Evolutionary conservation across 2,888 invertebrate genomes (phyloP), one percentile per base, ranked within the genome.

Genomic region (Mesorhabditis sp.): DNA sequence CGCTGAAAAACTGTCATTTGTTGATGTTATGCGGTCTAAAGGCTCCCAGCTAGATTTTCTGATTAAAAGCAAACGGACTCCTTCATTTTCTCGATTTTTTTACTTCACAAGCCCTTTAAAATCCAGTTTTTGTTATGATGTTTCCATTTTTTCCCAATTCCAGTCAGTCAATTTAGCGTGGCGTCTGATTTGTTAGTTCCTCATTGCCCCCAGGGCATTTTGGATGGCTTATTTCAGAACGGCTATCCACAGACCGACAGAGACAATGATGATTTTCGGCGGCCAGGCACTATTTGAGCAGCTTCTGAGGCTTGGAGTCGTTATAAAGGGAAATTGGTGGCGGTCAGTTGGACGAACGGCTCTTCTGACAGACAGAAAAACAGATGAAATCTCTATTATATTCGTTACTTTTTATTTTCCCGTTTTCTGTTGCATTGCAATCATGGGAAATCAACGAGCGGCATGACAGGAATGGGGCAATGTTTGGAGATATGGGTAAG

Each of bases 401-500:
- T 28, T 28, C 28, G 28, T 28, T 28, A 28, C 28, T 50, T 50
- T 50, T 50, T 50, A 13, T 50, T 2, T 50, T 50, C n/a, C 10
- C 7, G 3, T n/a, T 63, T 15, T n/a, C 7, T 28, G 13, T 28
- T 43, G 13, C 44, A 13, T 72, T 72, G 62, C 72, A 74, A 43
- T 61, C 71, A 3, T 76, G 76, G 76, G 70, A 76, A 45, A 73
- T 76, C 15, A 76, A 76, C 67, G 68, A 73, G 50, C 66, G 69
- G 4, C 45, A 71, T 5, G 67, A 67, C 1, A 64, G 28, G 7
- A 70, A 72, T 10, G 65, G 63, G 10, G 67, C 74, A 4, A 68
- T 74, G 13, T 78, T 73, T 63, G 76, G 76, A 6, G 78, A 78
- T 70, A 78, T 78, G 78, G 43, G 78, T 78, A 45, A 67, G 58